Percentiles rank a stretch among this genome's conserved stretches.
Conservation (phyloP, 2,888 invertebrate genomes). For the Pantelozetes paolii region DNA sequence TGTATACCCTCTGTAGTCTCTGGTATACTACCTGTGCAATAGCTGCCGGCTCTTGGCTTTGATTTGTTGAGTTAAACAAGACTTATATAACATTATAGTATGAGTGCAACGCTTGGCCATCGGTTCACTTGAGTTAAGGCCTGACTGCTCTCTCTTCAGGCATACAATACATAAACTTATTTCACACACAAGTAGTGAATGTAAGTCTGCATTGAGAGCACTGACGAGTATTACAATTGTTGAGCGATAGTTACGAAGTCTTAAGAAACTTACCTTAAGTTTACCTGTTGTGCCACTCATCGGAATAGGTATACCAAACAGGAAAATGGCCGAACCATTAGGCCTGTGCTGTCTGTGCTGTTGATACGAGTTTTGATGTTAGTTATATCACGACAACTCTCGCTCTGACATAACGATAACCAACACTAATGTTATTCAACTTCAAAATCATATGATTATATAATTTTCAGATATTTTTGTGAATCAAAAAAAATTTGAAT, state of each 20-base stretch:
- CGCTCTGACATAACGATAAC: neutral
- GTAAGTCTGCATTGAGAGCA: slow-evolving; percentile 15
- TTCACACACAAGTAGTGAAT: neutral
- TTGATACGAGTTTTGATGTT: slow-evolving; percentile 10
- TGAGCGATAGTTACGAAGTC: slow-evolving; percentile 8
- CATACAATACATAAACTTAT: neutral
- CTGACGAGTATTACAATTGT: slow-evolving; percentile 9
- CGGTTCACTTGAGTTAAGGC: slow-evolving; percentile 27
- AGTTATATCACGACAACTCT: slow-evolving; percentile 33
- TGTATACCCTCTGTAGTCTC: neutral
- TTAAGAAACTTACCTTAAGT: too few relatives aligned
- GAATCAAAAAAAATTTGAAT: too few relatives aligned
- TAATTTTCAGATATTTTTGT: too few relatives aligned
- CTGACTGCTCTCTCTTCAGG: slow-evolving; percentile 3
- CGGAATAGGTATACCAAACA: slow-evolving; percentile 19
- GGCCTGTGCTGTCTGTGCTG: neutral
- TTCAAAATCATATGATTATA: slow-evolving; percentile 28
- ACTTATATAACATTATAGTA: slow-evolving; percentile 11
- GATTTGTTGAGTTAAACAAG: slow-evolving; percentile 25
- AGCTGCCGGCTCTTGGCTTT: slow-evolving; percentile 20
- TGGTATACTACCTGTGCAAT: slow-evolving; percentile 23
- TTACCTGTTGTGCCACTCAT: slow-evolving; percentile 34
- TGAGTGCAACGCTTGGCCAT: slow-evolving; percentile 34
- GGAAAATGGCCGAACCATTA: slow-evolving; percentile 33
- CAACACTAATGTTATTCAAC: slow-evolving; percentile 12